Percentiles rank a stretch among this genome's conserved stretches.
phyloP scores from a whole-genome alignment of 2,113 vertebrate species.

The Tauraco erythrolophus region DNA sequence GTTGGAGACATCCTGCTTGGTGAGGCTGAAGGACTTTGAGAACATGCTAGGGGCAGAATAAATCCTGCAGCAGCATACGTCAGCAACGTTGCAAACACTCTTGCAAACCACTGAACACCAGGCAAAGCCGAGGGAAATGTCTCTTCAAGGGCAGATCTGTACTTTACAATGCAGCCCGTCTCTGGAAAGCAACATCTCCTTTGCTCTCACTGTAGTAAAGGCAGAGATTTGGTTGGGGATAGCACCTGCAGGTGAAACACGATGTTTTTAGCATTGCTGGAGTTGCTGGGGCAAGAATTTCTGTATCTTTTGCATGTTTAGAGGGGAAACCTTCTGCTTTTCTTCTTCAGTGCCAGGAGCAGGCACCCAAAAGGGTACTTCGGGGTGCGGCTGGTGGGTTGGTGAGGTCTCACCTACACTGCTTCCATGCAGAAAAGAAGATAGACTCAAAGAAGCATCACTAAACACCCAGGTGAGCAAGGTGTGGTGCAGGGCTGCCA shows the following conservation, averaged over 20 bases:
- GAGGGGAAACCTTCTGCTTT: background rate
- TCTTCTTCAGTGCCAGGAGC: background rate
- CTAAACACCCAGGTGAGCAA: background rate
- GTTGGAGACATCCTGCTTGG: background rate
- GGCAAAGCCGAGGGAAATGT: background rate
- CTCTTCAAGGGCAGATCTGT: background rate
- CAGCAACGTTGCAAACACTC: background rate
- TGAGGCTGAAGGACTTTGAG: background rate
- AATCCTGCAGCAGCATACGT: background rate
- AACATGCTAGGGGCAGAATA: background rate
- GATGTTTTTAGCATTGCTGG: background rate
- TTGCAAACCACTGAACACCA: background rate
- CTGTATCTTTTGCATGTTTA: background rate
- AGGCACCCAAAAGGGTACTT: background rate
- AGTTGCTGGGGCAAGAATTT: background rate
- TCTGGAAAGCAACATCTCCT: background rate
- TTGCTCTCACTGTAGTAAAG: background rate
- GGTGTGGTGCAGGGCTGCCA: background rate
- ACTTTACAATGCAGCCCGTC: fast-evolving
- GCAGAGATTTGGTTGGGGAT: background rate
- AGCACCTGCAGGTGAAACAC: background rate
- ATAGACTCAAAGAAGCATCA: background rate
- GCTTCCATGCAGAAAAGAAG: background rate
- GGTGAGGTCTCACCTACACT: background rate
- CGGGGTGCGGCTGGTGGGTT: background rate